These are phyloP conservation scores for Papilio gigon DNA, from an alignment of 2,888 invertebrate species.

Conservation along the genomic window DNA sequence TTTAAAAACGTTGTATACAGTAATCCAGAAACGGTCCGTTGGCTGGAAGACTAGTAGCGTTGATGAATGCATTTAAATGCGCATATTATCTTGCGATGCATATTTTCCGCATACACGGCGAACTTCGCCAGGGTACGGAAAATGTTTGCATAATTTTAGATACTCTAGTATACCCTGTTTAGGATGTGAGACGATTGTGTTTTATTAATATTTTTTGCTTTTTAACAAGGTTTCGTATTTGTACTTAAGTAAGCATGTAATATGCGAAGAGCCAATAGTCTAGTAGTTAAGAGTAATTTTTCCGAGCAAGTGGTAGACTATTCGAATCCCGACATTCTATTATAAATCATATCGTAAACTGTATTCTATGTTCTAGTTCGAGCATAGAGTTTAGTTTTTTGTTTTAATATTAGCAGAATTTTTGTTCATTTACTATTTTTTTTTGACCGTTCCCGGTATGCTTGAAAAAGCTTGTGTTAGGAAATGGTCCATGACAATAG, in stretches of 20 bases:
- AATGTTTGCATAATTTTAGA: conserved; percentile 28
- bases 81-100: conserved; percentile 30
- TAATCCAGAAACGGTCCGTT: conserved; percentile 8
- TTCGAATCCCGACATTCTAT: too few relatives aligned
- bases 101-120: conserved; percentile 3
- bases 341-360: too few relatives aligned
- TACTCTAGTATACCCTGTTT: conserved; percentile 8
- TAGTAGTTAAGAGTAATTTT: too few relatives aligned
- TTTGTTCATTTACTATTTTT: too few relatives aligned
- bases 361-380: too few relatives aligned
- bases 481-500: too few relatives aligned
- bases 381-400: too few relatives aligned
- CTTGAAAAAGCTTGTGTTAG: too few relatives aligned
- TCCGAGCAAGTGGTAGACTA: too few relatives aligned
- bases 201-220: not conserved
- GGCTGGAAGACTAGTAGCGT: not conserved
- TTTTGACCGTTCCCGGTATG: too few relatives aligned
- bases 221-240: not conserved
- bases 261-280: too few relatives aligned
- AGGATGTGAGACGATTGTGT: not conserved
- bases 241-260: not conserved
- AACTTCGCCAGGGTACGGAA: conserved; percentile 8
- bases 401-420: too few relatives aligned
- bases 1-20: not conserved
- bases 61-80: conserved; percentile 38